These are phyloP conservation scores for Brassicogethes aeneus DNA, from an alignment of 2,888 invertebrate genomes.

Conservation along the genomic window DNA sequence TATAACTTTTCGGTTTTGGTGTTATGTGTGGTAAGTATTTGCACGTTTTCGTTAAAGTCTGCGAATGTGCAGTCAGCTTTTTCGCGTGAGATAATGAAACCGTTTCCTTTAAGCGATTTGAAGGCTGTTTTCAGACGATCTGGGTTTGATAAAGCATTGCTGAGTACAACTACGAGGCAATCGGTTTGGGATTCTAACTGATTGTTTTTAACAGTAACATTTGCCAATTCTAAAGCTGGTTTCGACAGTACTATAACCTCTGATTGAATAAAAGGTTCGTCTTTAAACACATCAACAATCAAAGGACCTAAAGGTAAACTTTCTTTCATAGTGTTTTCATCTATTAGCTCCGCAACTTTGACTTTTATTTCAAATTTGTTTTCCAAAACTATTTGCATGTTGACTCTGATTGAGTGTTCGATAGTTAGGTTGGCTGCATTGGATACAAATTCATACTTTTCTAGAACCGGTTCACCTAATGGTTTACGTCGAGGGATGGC, in stretches of 20 bases:
- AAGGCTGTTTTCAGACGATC: conserved; percentile 17
- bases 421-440: conserved; percentile 37
- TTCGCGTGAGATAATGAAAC: conserved; percentile 39
- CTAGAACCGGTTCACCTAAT: conserved; percentile 64
- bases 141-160: conserved; percentile 43
- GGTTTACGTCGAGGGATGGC: conserved; percentile 61
- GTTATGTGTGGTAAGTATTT: background rate
- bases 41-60: background rate
- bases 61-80: background rate
- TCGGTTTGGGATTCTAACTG: conserved; percentile 40
- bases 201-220: conserved; percentile 53
- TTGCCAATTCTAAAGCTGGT: conserved; percentile 19
- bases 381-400: conserved; percentile 65
- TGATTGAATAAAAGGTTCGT: conserved; percentile 61
- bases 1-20: background rate
- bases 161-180: conserved; percentile 23
- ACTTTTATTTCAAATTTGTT: conserved; percentile 51
- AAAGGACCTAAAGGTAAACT: conserved; percentile 44
- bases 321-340: conserved; percentile 29
- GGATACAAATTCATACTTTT: conserved; percentile 65
- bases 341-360: conserved; percentile 23
- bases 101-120: conserved; percentile 41
- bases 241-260: conserved; percentile 48
- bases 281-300: conserved; percentile 52
- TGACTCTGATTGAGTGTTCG: conserved; percentile 44